Conservation (phyloP, 2,888 invertebrate genomes). For the Strigamia crassipes region DNA sequence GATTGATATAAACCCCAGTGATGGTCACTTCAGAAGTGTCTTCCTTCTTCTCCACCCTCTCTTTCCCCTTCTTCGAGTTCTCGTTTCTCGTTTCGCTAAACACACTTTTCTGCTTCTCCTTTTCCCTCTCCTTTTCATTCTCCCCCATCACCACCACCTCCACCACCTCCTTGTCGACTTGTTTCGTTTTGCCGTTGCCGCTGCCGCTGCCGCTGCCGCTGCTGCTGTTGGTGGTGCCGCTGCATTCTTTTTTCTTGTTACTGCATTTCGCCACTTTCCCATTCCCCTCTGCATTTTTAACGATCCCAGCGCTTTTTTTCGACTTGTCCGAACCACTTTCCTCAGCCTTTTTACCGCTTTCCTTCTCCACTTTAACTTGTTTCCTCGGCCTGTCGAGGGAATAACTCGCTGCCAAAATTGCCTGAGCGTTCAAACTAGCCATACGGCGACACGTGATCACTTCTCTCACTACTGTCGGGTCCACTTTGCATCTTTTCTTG, state of each 20-base stretch:
- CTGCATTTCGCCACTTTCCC: not conserved
- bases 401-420: slow-evolving; percentile 86
- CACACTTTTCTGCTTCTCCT: slow-evolving; percentile 38
- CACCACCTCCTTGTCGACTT: not conserved
- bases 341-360: slow-evolving; percentile 62
- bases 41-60: slow-evolving; percentile 47
- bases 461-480: slow-evolving; percentile 1
- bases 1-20: slow-evolving; percentile 51
- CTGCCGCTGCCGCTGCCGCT: too few relatives aligned
- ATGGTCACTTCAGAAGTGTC: slow-evolving; percentile 51
- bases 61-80: not conserved
- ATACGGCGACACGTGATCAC: slow-evolving; percentile 78
- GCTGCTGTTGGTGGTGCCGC: not conserved
- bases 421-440: slow-evolving; percentile 89
- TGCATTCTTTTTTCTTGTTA: not conserved
- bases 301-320: not conserved
- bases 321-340: slow-evolving; percentile 58
- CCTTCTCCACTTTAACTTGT: slow-evolving; percentile 57
- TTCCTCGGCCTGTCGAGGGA: slow-evolving; percentile 51
- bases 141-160: not conserved
- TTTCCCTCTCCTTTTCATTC: slow-evolving; percentile 3
- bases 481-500: not conserved
- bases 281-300: slow-evolving; percentile 1
- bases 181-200: not conserved
- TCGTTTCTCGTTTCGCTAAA: slow-evolving; percentile 1